Evolutionary conservation across 2,797 vertebrate genomes (phyloP).

Genomic region (Monodelphis domestica): DNA sequence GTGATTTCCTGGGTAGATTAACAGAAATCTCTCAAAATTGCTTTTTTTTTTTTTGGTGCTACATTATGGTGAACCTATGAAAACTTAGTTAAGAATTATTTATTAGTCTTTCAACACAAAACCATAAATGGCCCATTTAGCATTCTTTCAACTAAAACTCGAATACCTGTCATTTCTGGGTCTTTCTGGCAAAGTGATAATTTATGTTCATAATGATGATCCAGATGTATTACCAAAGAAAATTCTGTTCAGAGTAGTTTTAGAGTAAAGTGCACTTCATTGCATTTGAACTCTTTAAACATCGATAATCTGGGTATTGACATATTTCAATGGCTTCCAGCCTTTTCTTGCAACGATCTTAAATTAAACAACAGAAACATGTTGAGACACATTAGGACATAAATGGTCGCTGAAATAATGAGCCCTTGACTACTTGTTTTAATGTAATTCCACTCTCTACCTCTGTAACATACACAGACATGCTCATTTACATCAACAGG

Average conservation of each 20-base stretch:
- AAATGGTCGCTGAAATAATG: neutral
- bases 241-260: neutral
- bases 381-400: neutral
- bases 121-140: neutral
- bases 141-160: neutral
- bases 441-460: neutral
- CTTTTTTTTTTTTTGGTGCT: neutral
- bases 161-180: neutral
- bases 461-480: neutral
- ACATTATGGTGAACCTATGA: neutral
- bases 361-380: neutral
- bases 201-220: neutral
- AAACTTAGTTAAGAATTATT: neutral
- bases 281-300: slow-evolving; percentile 1
- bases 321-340: neutral
- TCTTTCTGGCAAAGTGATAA: neutral
- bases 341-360: neutral
- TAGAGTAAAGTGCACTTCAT: neutral
- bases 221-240: neutral
- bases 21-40: neutral
- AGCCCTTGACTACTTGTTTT: neutral
- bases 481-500: neutral
- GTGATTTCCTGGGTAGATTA: neutral
- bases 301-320: neutral
- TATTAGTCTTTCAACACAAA: neutral